A percentile compares a stretch with the other conserved stretches of the same genome.
phyloP scores from a whole-genome alignment of 2,888 invertebrate species.

The Andrena fulva region DNA sequence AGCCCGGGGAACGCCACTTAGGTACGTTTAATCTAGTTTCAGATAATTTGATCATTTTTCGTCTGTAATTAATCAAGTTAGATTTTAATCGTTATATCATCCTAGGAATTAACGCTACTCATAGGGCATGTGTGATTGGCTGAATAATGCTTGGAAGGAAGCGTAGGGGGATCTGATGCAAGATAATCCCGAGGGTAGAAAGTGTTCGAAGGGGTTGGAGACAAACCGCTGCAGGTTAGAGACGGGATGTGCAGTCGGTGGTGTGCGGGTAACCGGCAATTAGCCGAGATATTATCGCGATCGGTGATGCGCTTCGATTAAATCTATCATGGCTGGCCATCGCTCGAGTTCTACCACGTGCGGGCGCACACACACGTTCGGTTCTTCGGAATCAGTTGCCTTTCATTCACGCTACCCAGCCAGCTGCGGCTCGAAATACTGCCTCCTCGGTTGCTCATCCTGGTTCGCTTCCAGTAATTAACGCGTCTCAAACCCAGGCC shows the following conservation, averaged over 20 bases:
- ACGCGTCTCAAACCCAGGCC: background rate
- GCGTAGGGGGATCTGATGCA: background rate
- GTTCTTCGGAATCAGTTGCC: conserved; percentile 44
- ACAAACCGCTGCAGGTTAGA: conserved; percentile 30
- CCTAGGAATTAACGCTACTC: conserved; percentile 5
- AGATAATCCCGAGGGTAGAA: background rate
- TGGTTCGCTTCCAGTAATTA: background rate
- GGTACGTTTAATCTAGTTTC: too few relatives aligned
- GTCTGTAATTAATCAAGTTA: too few relatives aligned
- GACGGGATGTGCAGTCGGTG: conserved; percentile 41
- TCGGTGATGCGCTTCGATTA: conserved; percentile 52
- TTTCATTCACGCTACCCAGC: conserved; percentile 21
- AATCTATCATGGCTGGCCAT: conserved; percentile 55
- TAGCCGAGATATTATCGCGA: conserved; percentile 75
- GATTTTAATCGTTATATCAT: too few relatives aligned
- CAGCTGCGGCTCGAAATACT: background rate
- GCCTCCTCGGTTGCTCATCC: background rate
- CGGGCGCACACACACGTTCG: background rate
- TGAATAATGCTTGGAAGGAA: background rate
- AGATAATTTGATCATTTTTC: too few relatives aligned
- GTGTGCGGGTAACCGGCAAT: conserved; percentile 73
- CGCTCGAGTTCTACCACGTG: conserved; percentile 5
- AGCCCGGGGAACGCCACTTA: too few relatives aligned
- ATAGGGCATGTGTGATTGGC: background rate
- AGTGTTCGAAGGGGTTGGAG: conserved; percentile 24